phyloP scores from a whole-genome alignment of 2,113 vertebrate species.

The Tychaedon coryphoeus region DNA sequence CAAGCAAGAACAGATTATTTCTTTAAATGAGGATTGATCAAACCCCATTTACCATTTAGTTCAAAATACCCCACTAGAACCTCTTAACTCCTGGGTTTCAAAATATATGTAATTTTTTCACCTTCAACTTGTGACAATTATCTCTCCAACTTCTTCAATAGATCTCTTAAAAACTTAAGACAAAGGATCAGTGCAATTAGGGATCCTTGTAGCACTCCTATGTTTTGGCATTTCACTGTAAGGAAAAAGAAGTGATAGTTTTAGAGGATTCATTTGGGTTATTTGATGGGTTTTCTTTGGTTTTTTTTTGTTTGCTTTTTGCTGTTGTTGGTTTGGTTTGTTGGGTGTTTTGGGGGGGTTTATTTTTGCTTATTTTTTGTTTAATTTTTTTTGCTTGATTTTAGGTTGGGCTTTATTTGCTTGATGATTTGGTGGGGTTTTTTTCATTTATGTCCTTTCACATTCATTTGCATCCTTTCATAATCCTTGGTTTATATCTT shows the following conservation, averaged over 20 bases:
- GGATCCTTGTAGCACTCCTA: background rate
- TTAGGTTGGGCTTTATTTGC: rapidly evolving
- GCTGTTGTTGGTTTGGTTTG: background rate
- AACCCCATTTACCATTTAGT: background rate
- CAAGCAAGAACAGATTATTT: background rate
- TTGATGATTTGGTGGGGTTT: background rate
- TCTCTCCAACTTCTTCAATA: background rate
- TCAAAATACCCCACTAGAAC: background rate
- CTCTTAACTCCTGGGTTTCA: background rate
- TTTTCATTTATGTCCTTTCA: background rate
- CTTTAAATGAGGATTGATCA: background rate
- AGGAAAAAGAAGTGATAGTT: background rate
- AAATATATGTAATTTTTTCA: background rate
- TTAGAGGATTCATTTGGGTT: background rate
- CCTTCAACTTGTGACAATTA: background rate
- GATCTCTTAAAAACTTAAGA: background rate
- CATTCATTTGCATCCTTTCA: background rate
- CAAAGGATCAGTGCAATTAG: background rate
- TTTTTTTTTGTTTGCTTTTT: background rate
- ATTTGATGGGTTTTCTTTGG: background rate
- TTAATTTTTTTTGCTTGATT: background rate
- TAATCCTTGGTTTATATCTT: background rate
- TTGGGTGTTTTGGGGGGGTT: background rate
- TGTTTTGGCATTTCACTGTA: background rate
- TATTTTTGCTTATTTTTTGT: too few species aligned